These are phyloP conservation scores for Ophion costatus DNA, from an alignment of 2,888 invertebrate species.

Conservation along the genomic window DNA sequence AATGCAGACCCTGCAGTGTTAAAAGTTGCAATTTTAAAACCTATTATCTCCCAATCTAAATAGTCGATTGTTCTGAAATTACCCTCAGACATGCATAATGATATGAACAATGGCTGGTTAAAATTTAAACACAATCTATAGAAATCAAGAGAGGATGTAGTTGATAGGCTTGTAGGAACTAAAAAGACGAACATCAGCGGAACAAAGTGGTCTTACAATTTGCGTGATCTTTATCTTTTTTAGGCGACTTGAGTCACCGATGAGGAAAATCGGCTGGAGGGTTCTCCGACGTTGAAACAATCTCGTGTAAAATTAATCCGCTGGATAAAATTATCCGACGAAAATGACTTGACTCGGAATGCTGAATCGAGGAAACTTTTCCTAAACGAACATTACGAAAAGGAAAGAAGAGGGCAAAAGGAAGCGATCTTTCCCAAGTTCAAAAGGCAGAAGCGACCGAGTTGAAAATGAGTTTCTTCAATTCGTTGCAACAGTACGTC, in stretches of 20 bases:
- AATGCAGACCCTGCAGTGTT: too few species aligned
- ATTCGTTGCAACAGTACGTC: constrained; percentile 93
- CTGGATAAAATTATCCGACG: neutral
- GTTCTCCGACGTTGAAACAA: constrained; percentile 4
- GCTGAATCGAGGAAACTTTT: constrained; percentile 24
- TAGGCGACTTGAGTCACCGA: constrained; percentile 45
- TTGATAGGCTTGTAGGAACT: too few species aligned
- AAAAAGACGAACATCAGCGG: neutral
- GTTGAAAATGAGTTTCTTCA: constrained; percentile 91
- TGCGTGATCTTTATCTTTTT: neutral
- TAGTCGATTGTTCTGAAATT: too few species aligned
- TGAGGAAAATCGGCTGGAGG: constrained; percentile 51
- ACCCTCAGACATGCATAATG: too few species aligned
- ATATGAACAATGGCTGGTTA: too few species aligned
- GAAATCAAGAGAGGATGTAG: too few species aligned
- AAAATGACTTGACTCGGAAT: constrained; percentile 44
- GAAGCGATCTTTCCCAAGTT: neutral
- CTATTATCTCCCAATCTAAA: too few species aligned
- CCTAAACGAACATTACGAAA: constrained; percentile 2
- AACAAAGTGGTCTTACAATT: neutral
- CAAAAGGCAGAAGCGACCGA: neutral
- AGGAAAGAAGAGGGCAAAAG: neutral
- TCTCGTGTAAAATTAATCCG: constrained; percentile 13
- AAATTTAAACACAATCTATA: too few species aligned
- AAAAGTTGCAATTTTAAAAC: too few species aligned